phyloP scores from a whole-genome alignment of 2,888 invertebrate species.

The Alcis repandata region DNA sequence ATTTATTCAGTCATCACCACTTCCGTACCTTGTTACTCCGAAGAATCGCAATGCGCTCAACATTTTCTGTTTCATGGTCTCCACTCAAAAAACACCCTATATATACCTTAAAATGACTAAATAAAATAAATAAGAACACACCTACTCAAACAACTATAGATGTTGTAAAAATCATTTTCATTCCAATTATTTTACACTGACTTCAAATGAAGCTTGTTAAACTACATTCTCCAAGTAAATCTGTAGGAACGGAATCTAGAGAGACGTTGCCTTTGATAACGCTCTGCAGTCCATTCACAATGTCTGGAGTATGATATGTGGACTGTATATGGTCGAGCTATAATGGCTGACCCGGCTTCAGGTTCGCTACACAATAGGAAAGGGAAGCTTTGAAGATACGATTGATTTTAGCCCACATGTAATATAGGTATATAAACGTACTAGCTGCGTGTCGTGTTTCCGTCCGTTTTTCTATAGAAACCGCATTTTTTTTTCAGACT shows the following conservation, averaged over 20 bases:
- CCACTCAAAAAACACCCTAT: too few species aligned
- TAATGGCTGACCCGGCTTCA: conserved; percentile 5
- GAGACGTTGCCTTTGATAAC: conserved; percentile 23
- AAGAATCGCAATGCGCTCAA: too few species aligned
- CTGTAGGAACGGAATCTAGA: conserved; percentile 6
- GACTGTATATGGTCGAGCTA: background rate
- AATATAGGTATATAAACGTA: background rate
- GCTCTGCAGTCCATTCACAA: conserved; percentile 23
- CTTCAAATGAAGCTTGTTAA: background rate
- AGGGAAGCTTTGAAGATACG: background rate
- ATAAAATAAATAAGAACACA: too few species aligned
- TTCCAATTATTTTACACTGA: too few species aligned
- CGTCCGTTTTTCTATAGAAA: too few species aligned
- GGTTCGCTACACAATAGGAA: background rate
- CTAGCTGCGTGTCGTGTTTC: background rate
- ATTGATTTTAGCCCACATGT: background rate
- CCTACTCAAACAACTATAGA: too few species aligned
- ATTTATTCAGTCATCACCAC: background rate
- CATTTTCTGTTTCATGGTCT: too few species aligned
- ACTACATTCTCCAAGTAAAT: background rate
- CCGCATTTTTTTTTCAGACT: too few species aligned
- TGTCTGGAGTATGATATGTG: conserved; percentile 42
- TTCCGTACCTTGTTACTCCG: too few species aligned
- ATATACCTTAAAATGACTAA: too few species aligned
- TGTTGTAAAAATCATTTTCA: too few species aligned